These are phyloP conservation scores for Temnothorax longispinosus DNA, from an alignment of 1,140 invertebrate species.

Conservation along the genomic window DNA sequence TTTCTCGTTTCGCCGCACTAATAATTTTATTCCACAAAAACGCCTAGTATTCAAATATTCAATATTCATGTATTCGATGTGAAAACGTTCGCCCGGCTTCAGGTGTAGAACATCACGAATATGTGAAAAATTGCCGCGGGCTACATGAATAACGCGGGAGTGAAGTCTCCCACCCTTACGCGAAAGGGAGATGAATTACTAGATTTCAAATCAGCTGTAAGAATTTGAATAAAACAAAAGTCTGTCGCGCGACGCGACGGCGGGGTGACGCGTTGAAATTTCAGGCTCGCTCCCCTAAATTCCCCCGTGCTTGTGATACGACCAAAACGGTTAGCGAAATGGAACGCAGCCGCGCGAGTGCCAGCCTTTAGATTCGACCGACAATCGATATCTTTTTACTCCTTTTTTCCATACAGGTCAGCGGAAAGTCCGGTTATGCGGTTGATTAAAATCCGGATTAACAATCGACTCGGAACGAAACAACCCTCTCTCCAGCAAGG, in stretches of 20 bases:
- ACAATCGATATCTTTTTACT: conserved; percentile 60
- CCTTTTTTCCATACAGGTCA: conserved; percentile 15
- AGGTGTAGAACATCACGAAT: conserved; percentile 39
- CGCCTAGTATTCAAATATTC: conserved; percentile 52
- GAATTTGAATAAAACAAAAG: conserved; percentile 28
- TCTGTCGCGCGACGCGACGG: neutral
- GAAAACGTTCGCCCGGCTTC: conserved; percentile 10
- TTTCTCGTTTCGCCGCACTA: conserved; percentile 20
- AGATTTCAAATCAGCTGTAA: conserved; percentile 30
- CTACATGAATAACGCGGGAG: conserved; percentile 30
- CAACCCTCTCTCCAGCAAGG: conserved; percentile 18
- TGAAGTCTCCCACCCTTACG: neutral
- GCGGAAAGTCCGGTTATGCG: conserved; percentile 24
- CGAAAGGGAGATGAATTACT: neutral
- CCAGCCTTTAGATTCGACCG: conserved; percentile 41
- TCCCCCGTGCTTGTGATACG: neutral
- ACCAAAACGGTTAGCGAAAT: no score
- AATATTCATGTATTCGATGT: conserved; percentile 60
- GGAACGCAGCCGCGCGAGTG: neutral
- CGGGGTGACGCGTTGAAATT: neutral
- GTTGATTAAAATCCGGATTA: conserved; percentile 54
- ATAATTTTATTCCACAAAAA: conserved; percentile 56
- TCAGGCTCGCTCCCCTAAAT: neutral
- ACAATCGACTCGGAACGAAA: conserved; percentile 56
- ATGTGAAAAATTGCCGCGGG: conserved; percentile 38